Percentiles rank a stretch among this genome's conserved stretches.
Conservation (phyloP, 2,888 invertebrate genomes). For the Oxytorus armatus region DNA sequence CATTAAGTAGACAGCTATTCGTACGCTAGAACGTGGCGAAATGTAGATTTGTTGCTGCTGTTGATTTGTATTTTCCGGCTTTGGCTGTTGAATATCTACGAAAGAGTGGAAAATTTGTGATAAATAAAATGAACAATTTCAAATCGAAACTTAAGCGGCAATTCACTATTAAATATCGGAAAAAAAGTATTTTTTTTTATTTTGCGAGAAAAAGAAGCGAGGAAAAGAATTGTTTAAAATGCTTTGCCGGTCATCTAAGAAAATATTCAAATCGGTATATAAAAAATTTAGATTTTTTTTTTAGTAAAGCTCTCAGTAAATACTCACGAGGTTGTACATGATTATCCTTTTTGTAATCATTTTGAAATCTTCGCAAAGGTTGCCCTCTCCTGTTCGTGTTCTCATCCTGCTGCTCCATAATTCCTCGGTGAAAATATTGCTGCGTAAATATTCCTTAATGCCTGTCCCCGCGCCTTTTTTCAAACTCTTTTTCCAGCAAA, state of each 20-base stretch:
- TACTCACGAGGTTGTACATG: slow-evolving; percentile 70
- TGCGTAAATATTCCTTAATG: background rate
- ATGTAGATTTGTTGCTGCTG: slow-evolving; percentile 63
- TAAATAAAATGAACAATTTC: too few species aligned
- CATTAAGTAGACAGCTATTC: slow-evolving; percentile 90
- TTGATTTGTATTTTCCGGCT: slow-evolving; percentile 62
- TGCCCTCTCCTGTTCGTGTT: slow-evolving; percentile 78
- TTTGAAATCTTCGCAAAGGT: slow-evolving; percentile 78
- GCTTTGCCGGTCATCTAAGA: too few species aligned
- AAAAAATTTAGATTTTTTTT: slow-evolving; percentile 5
- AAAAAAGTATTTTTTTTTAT: too few species aligned
- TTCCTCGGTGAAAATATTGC: slow-evolving; percentile 17
- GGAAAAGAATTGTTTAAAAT: too few species aligned
- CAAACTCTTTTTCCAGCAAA: background rate
- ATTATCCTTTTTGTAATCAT: slow-evolving; percentile 79
- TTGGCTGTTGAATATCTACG: slow-evolving; percentile 63
- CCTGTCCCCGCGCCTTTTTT: background rate
- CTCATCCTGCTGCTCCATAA: slow-evolving; percentile 81
- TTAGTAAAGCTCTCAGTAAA: too few species aligned
- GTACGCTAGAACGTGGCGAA: slow-evolving; percentile 72
- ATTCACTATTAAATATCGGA: too few species aligned
- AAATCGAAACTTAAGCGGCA: too few species aligned
- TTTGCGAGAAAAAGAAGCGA: too few species aligned
- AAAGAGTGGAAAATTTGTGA: background rate
- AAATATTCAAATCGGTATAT: too few species aligned